Conservation (phyloP, 1,140 invertebrate genomes). For the Asbolus verrucosus region DNA sequence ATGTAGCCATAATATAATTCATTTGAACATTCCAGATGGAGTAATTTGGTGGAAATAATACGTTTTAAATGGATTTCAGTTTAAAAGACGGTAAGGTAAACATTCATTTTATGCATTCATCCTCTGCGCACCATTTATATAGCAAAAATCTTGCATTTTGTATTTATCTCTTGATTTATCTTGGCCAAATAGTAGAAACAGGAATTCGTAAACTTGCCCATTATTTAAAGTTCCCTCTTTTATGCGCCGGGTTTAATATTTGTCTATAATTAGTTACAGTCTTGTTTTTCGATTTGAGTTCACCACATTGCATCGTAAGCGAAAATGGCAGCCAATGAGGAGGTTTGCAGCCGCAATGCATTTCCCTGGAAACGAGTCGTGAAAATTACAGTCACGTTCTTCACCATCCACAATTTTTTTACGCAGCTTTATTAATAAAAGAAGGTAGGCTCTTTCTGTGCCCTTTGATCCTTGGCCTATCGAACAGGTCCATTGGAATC, state of each 20-base stretch:
- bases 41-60: conserved; percentile 10
- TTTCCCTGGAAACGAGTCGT: background rate
- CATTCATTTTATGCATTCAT: conserved; percentile 33
- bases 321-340: too few relatives aligned
- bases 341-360: conserved; percentile 2
- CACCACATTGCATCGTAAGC: background rate
- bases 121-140: conserved; percentile 7
- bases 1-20: background rate
- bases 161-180: conserved; percentile 14
- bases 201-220: background rate
- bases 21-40: background rate
- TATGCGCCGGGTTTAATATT: background rate
- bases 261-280: too few relatives aligned
- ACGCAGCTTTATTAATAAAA: conserved; percentile 26
- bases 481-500: background rate
- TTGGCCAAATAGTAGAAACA: conserved; percentile 2
- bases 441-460: background rate
- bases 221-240: conserved; percentile 27
- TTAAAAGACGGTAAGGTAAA: conserved; percentile 24
- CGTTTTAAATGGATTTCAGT: conserved; percentile 29
- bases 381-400: conserved; percentile 22
- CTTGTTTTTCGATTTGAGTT: background rate
- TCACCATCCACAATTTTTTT: conserved; percentile 7
- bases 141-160: conserved; percentile 7
- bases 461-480: background rate